A percentile compares a stretch with the other conserved stretches of the same genome.
phyloP scores from a whole-genome alignment of 2,797 vertebrate species.

The Acrocephalus scirpaceus region DNA sequence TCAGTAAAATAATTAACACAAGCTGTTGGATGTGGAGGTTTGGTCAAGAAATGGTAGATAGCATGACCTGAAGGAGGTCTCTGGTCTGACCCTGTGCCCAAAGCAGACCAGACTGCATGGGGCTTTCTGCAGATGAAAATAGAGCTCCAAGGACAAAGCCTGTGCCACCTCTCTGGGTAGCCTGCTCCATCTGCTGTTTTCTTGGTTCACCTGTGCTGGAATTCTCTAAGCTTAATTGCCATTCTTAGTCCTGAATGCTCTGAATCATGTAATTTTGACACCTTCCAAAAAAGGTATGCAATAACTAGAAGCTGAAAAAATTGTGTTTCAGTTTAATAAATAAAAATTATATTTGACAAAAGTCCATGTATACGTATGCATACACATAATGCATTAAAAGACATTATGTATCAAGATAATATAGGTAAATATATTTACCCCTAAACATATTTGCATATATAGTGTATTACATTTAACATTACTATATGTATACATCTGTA shows the following conservation, averaged over 20 bases:
- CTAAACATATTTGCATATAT: neutral
- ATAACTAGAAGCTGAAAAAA: neutral
- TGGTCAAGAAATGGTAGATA: neutral
- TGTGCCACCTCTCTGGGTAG: neutral
- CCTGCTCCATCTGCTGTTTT: neutral
- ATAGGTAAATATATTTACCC: neutral
- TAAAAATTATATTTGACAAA: neutral
- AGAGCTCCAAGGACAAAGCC: neutral
- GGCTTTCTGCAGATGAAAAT: neutral
- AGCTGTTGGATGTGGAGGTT: neutral
- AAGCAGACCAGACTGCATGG: neutral
- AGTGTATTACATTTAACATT: neutral
- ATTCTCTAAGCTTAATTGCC: neutral
- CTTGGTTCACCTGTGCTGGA: neutral
- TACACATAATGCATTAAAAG: neutral
- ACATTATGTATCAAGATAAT: neutral
- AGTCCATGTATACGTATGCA: neutral
- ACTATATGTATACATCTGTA: rapidly evolving
- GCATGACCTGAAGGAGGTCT: neutral
- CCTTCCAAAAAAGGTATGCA: neutral
- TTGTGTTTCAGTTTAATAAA: neutral
- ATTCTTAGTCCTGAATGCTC: neutral
- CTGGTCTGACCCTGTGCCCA: neutral
- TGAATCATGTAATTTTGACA: neutral
- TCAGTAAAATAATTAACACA: neutral